Evolutionary conservation across 2,888 invertebrate genomes (phyloP).

Genomic region (Tipula unca): DNA sequence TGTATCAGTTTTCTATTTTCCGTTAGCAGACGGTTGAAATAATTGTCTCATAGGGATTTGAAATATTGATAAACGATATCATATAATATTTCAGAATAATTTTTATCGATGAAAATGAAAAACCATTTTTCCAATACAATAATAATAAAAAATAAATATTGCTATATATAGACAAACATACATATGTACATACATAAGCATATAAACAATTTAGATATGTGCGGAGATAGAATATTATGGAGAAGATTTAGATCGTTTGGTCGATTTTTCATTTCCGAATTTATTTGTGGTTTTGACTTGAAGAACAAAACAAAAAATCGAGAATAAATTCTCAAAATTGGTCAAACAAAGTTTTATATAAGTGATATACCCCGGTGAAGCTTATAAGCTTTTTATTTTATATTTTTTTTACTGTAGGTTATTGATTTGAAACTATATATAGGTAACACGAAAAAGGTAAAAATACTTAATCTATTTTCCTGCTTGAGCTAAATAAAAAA

Average conservation of each 20-base stretch:
- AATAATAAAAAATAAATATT: too few relatives aligned
- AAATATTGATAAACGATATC: neutral
- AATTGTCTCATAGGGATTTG: neutral
- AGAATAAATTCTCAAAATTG: neutral
- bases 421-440: neutral
- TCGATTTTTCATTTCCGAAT: neutral
- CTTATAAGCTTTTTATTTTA: neutral
- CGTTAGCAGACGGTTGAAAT: neutral
- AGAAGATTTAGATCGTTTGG: neutral
- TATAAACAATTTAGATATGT: neutral
- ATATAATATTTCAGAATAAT: neutral
- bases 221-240: neutral
- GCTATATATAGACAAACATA: too few relatives aligned
- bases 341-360: neutral
- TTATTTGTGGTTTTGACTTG: neutral
- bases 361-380: neutral
- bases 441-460: neutral
- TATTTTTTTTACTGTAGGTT: neutral
- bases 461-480: neutral
- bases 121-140: neutral
- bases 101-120: neutral
- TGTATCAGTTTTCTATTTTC: neutral
- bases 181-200: too few relatives aligned
- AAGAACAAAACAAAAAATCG: neutral
- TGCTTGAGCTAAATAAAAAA: too few relatives aligned